Evolutionary conservation across 2,113 vertebrate species (phyloP), one percentile per base, ranked within the genome.

Genomic region (Gallinago paraguaiae): DNA sequence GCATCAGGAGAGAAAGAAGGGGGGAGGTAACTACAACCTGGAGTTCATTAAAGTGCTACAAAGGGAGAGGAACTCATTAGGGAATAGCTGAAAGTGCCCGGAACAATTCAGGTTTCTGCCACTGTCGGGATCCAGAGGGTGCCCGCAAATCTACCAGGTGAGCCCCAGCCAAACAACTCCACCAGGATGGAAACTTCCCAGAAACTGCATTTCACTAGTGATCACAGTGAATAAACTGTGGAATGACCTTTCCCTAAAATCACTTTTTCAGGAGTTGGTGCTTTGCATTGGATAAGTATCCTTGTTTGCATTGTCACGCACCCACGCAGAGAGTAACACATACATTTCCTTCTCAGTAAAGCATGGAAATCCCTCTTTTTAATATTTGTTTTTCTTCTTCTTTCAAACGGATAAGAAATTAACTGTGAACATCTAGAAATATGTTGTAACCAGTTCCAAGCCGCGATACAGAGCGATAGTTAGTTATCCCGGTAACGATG

Each of bases 11-110:
- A 91, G 54, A 95, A 88, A 82, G 50, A 89, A 85, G 76, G 63
- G 63, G 54, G 43, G 86, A 87, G 39, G 46, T 85, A 78, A 68
- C 63, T 92, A 83, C 46, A 95, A 95, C 92, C 95, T 97, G 95
- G 93, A 96, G 84, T 57, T 92, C 87, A 93, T 94, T 96, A 85
- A 67, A 96, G 60, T 23, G 77, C 79, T 65, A 48, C 54, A 65
- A 83, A 78, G 81, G 81, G 88, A 61, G 68, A 93, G 59, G 82
- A 88, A 59, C 51, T 94, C 39, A 75, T 92, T 92, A 76, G n/a
- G 46, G 43, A 95, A 84, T 24, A 93, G 86, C 56, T 89, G 63
- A 63, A 91, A 90, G 82, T 27, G 68, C 24, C 45, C 60, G 27
- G 17, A 48, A 68, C 65, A 65, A 70, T 43, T 56, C 12, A 2